Percentiles rank a stretch among this genome's conserved stretches.
Evolutionary conservation across 2,888 invertebrate species (phyloP).

Genomic region (Cartodere bifasciata): DNA sequence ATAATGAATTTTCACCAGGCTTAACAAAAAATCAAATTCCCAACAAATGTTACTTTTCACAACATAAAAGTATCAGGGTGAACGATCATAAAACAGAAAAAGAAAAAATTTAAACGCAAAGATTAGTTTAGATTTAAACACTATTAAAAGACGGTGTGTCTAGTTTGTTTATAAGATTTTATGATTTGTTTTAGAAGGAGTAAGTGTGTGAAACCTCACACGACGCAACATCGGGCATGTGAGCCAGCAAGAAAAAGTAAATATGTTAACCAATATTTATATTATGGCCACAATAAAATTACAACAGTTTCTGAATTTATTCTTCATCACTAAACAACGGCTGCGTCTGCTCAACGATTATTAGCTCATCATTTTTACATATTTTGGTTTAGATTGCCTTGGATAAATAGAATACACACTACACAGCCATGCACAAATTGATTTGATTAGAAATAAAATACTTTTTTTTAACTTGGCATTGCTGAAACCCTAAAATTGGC

Average conservation of each 20-base stretch:
- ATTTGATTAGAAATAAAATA: no score
- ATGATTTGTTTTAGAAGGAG: constrained; percentile 35
- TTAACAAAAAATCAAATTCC: no score
- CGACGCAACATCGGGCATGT: constrained; percentile 25
- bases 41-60: no score
- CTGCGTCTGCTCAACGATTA: no score
- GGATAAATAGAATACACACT: no score
- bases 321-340: no score
- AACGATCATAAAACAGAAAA: constrained; percentile 20
- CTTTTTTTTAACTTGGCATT: no score
- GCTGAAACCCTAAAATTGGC: no score
- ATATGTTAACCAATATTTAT: constrained; percentile 29
- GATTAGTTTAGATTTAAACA: constrained; percentile 23
- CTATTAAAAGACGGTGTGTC: constrained; percentile 24
- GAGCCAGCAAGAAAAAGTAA: constrained; percentile 24
- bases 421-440: no score
- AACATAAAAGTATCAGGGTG: constrained; percentile 1
- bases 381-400: no score
- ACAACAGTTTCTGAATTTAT: constrained; percentile 18
- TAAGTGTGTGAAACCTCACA: constrained; percentile 36
- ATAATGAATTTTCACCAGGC: no score
- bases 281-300: constrained; percentile 26
- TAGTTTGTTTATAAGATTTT: constrained; percentile 32
- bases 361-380: no score
- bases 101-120: constrained; percentile 20